A percentile compares a stretch with the other conserved stretches of the same genome.
Conservation (phyloP, 2,888 invertebrate species). For the Brachypterus glaber region DNA sequence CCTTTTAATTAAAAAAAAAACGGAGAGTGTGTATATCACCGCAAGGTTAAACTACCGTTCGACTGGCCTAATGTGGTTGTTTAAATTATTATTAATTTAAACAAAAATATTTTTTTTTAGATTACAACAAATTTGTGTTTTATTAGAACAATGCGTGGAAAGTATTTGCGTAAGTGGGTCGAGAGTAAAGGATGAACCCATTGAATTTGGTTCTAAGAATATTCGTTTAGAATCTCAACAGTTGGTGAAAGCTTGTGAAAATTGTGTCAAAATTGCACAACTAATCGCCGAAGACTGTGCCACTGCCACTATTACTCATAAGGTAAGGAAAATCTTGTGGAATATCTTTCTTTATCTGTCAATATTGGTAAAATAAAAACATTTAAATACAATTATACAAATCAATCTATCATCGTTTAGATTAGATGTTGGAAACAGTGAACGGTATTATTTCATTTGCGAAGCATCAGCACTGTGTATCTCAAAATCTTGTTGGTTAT, state of each 20-base stretch:
- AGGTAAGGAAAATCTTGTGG: slow-evolving; percentile 29
- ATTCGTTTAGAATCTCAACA: slow-evolving; percentile 41
- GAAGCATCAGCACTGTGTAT: background rate
- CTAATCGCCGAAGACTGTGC: slow-evolving; percentile 32
- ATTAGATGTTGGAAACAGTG: too few relatives aligned
- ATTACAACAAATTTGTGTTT: slow-evolving; percentile 68
- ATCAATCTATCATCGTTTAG: too few relatives aligned
- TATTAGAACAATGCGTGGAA: slow-evolving; percentile 68
- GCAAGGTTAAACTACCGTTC: too few relatives aligned
- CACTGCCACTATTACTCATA: slow-evolving; percentile 41
- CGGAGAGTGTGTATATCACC: too few relatives aligned
- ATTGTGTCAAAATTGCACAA: slow-evolving; percentile 37
- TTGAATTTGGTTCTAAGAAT: slow-evolving; percentile 37
- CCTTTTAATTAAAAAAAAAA: too few relatives aligned
- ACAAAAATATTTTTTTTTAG: slow-evolving; percentile 44
- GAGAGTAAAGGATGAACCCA: slow-evolving; percentile 32
- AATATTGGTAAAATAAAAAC: background rate
- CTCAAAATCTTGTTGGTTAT: background rate
- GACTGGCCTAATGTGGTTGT: too few relatives aligned
- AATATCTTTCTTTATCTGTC: slow-evolving; percentile 5
- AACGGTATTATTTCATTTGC: too few relatives aligned
- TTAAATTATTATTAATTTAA: too few relatives aligned
- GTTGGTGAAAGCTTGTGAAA: slow-evolving; percentile 40
- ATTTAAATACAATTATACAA: background rate
- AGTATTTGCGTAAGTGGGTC: slow-evolving; percentile 50